Percentiles rank a stretch among this genome's conserved stretches.
phyloP scores from a whole-genome alignment of 2,888 invertebrate species.

The Xestia xanthographa region DNA sequence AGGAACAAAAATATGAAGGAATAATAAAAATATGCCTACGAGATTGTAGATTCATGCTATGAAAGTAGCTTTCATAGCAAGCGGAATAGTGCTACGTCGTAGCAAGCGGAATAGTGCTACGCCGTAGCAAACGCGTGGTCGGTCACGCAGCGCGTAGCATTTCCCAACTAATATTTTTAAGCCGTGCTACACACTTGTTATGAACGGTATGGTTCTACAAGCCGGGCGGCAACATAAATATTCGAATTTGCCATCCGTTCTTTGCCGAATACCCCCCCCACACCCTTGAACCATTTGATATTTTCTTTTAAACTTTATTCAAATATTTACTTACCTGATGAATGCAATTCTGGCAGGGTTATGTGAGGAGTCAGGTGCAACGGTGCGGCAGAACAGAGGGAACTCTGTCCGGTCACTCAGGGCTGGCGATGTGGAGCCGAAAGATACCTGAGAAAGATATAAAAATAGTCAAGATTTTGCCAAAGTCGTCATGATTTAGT shows the following conservation, averaged over 20 bases:
- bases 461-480: not conserved
- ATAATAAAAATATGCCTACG: not conserved
- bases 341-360: constrained; percentile 96
- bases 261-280: not conserved
- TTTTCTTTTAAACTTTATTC: no score
- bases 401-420: constrained; percentile 97
- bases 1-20: not conserved
- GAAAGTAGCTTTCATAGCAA: constrained; percentile 1
- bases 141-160: no score
- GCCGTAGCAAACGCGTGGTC: constrained; percentile 30
- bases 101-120: constrained; percentile 1
- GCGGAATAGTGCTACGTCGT: constrained; percentile 24
- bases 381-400: constrained; percentile 96
- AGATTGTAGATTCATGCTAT: not conserved
- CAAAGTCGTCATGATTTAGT: not conserved
- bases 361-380: constrained; percentile 97
- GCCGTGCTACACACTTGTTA: not conserved
- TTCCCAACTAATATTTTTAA: not conserved
- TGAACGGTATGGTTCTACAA: not conserved
- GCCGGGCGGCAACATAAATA: not conserved
- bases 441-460: constrained; percentile 93
- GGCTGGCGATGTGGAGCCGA: constrained; percentile 97
- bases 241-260: not conserved
- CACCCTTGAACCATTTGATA: not conserved
- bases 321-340: constrained; percentile 88